Evolutionary conservation across 2,888 invertebrate genomes (phyloP), one percentile per base, ranked within the genome.

Genomic region (Morinoia aosen): DNA sequence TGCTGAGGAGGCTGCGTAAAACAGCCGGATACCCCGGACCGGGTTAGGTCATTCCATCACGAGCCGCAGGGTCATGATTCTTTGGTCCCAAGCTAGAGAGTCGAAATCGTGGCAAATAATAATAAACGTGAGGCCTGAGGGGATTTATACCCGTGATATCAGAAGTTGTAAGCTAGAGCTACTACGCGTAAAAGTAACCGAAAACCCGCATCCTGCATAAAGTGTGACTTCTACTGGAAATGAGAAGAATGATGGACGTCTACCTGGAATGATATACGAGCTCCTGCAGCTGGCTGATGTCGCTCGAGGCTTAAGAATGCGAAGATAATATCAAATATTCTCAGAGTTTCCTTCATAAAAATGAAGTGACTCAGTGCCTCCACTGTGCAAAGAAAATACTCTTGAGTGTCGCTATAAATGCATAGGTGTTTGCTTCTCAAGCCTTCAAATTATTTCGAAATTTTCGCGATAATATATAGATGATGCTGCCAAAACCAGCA

Each of bases 21-120:
- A 57, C 57, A 57, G 48, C 48, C 93, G 76, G 76, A 76, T 76
- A 76, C 76, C 76, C 93, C 5, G 93, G 33, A 8, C 12, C 25
- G 57, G 48, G 25, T 93, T 93, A 48, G 93, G 93, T 57, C 93
- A 8, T 93, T 93, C 93, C 93, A 93, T 93, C 93, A 93, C 56
- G 19, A 33, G 58, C 19, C 25, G 93, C 39, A 12, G 48, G 93
- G 93, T 57, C 19, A 76, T 76, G 76, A 19, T 33, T 76, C 76
- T 76, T 76, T 25, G 25, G 76, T 25, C 33, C 76, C 25, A 76
- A 19, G 76, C 76, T 76, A 76, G 14, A 76, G 33, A 76, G 76
- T 76, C 76, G 76, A 76, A 76, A 76, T 76, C 76, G 76, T 10
- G 76, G 76, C 76, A 76, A 76, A 76, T 76, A 76, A 76, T 76